Conservation (phyloP, 53 echinoderm and acorn worm species). For the Echinometra lucunter region DNA sequence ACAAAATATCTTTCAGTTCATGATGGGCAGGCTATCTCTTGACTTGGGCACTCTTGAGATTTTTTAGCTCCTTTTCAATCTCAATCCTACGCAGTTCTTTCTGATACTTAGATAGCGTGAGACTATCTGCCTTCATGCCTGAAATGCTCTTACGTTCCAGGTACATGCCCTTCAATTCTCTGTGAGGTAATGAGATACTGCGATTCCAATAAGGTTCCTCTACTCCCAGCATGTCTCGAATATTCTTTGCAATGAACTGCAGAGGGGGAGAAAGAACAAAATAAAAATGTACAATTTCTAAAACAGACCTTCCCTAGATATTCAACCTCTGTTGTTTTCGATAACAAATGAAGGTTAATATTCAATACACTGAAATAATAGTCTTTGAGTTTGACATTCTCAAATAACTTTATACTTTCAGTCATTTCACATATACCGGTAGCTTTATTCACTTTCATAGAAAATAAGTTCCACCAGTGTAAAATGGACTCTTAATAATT, state of each 20-base stretch:
- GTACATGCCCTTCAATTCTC: constrained; percentile 95
- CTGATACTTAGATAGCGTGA: constrained; percentile 87
- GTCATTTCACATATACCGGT: no score
- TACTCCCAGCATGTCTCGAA: constrained; percentile 86
- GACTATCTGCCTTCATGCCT: constrained; percentile 81
- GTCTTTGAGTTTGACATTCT: no score
- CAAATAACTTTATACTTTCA: no score
- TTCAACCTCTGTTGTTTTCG: no score
- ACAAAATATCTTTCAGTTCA: not conserved
- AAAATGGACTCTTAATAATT: no score
- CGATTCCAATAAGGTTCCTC: constrained; percentile 98
- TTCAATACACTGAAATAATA: no score
- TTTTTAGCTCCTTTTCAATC: constrained; percentile 72
- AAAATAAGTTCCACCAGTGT: no score
- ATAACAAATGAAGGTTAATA: no score
- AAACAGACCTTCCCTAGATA: not conserved
- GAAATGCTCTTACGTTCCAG: constrained; percentile 94
- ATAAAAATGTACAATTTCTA: not conserved
- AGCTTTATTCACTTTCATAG: no score
- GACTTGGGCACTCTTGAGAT: constrained; percentile 49
- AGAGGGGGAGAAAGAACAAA: constrained; percentile 25
- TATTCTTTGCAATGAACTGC: constrained; percentile 87
- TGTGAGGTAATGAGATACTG: constrained; percentile 90
- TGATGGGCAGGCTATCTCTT: constrained; percentile 29
- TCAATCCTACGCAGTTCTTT: constrained; percentile 91